phyloP scores from a whole-genome alignment of 2,888 invertebrate species.

The Sthenelais limicola region DNA sequence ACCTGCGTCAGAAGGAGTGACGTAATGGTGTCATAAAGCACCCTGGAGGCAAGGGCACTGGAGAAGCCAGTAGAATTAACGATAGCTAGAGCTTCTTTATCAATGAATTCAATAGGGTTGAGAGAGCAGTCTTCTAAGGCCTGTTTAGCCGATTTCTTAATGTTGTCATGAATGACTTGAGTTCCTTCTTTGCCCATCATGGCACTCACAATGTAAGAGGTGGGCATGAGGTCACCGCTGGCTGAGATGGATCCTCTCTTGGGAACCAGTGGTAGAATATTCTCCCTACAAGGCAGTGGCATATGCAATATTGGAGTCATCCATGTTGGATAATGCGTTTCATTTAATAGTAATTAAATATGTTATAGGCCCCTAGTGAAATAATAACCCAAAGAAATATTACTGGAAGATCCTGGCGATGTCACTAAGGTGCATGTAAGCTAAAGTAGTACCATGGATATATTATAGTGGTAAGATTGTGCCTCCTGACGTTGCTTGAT shows the following conservation, averaged over 20 bases:
- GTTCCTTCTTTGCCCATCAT: slow-evolving; percentile 52
- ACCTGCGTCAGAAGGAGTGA: slow-evolving; percentile 50
- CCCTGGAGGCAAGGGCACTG: slow-evolving; percentile 46
- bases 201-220: slow-evolving; percentile 54
- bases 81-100: slow-evolving; percentile 57
- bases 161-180: slow-evolving; percentile 48
- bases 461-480: too few species aligned
- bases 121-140: slow-evolving; percentile 50
- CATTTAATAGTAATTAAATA: too few species aligned
- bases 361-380: too few species aligned
- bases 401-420: too few species aligned
- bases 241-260: slow-evolving; percentile 56
- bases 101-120: slow-evolving; percentile 49
- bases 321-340: too few species aligned
- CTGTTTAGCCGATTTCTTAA: slow-evolving; percentile 41
- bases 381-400: too few species aligned
- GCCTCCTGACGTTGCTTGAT: too few species aligned
- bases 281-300: too few species aligned
- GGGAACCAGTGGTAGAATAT: slow-evolving; percentile 54
- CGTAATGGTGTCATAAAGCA: slow-evolving; percentile 49
- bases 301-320: too few species aligned
- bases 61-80: slow-evolving; percentile 53
- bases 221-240: slow-evolving; percentile 57
- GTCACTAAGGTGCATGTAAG: too few species aligned
- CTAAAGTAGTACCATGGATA: too few species aligned